Evolutionary conservation across 2,797 vertebrate species (phyloP).

Genomic region (Pangasius mekongensis): DNA sequence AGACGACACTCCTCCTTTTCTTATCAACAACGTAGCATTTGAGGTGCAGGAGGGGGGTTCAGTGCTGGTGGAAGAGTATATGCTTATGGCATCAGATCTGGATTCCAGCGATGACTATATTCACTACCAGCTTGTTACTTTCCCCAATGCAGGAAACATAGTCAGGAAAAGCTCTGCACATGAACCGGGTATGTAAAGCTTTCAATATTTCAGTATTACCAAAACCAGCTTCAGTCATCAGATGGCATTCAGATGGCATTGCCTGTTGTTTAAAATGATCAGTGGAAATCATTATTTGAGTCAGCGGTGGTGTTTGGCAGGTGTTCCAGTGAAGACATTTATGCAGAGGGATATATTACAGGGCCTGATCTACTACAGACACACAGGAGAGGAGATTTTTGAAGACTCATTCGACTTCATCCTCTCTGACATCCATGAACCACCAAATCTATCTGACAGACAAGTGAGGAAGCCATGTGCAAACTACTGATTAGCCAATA

Average conservation of each 20-base stretch:
- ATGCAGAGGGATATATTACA: conserved; percentile 77
- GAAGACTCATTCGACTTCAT: conserved; percentile 76
- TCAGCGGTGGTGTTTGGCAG: conserved; percentile 58
- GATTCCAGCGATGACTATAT: conserved; percentile 74
- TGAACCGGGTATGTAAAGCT: conserved; percentile 62
- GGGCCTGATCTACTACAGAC: conserved; percentile 76
- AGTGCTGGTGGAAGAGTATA: conserved; percentile 63
- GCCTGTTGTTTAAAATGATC: not conserved
- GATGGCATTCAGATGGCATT: not conserved
- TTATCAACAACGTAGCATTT: conserved; percentile 73
- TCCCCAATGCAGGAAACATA: conserved; percentile 63
- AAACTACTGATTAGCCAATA: not conserved
- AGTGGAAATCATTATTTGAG: not conserved
- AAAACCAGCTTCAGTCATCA: not conserved
- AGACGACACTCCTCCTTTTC: conserved; percentile 74
- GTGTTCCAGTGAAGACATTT: conserved; percentile 67
- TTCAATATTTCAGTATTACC: not conserved
- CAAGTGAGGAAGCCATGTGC: conserved; percentile 61
- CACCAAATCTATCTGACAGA: conserved; percentile 74
- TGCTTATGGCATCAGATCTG: conserved; percentile 72
- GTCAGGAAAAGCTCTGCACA: conserved; percentile 64
- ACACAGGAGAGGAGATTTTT: conserved; percentile 75
- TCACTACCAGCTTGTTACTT: conserved; percentile 60
- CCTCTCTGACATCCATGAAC: conserved; percentile 76
- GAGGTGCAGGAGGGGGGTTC: conserved; percentile 63